Base-by-base conservation (phyloP, 1,140 invertebrate genomes). In the Penaeus chinensis region DNA sequence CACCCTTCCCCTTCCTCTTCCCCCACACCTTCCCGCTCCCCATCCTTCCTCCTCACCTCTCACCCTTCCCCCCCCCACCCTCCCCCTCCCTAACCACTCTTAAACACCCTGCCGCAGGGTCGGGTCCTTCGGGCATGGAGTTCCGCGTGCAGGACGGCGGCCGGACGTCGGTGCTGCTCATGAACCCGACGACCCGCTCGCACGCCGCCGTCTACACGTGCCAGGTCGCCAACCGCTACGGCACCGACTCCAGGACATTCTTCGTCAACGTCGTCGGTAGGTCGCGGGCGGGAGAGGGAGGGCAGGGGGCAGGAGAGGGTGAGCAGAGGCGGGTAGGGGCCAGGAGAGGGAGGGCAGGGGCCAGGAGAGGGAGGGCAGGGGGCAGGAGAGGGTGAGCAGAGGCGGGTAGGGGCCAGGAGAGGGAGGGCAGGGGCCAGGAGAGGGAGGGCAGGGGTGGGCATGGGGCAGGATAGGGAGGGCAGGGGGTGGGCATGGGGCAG, bases 121-220 rank as follows among this genome's bases (percentile, higher is more conserved):
- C n/a, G 3, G 22, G 32, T 60, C 54, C 86, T 7, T 63, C 69
- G 4, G 88, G 84, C 20, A 54, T 69, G 69, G 79, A 81, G 66
- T n/a, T 89, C 37, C 20, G 83, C 7, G 54, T 71, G 78, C 84
- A 90, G 74, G 83, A 86, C 27, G 84, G 86, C 13, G 82, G 84
- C 11, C 27, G 84, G 20, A 85, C 65, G 2, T 90, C 89, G 0
- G 80, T 90, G 54, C 76, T 90, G 80, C 61, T 82, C 61, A 74
- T 90, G 4, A 13, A 81, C 63, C 20, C 66, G 27, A 88, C 85
- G 37, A 74, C 42, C n/a, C 83, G 89, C 24, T 42, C 87, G 47
- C 89, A 90, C 63, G 89, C 89, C 13, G 85, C 84, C 42, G 89
- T 90, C n/a, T 90, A 90, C 71, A 89, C 90, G 22, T 91, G 90